Conservation (phyloP, 2,888 invertebrate genomes). For the Apodemia hepburni region DNA sequence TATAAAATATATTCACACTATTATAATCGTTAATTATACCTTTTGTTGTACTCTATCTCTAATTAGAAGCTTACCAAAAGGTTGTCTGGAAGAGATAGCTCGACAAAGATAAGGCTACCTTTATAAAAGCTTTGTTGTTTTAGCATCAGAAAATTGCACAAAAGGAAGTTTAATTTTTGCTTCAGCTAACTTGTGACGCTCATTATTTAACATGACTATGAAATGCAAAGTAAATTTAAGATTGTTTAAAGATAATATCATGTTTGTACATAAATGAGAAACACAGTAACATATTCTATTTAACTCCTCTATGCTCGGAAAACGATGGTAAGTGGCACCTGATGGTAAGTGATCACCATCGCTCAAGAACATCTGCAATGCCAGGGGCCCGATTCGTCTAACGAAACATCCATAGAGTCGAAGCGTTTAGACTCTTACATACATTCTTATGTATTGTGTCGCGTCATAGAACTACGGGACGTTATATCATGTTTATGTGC, state of each 20-base stretch:
- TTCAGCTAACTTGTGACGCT: not conserved
- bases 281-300: too few species aligned
- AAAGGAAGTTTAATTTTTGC: conserved; percentile 12
- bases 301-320: too few species aligned
- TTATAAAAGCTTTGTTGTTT: conserved; percentile 12
- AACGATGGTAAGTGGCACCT: too few species aligned
- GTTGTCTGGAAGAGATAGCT: conserved; percentile 4
- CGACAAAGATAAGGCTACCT: conserved; percentile 9
- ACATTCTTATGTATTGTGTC: too few species aligned
- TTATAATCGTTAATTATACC: conserved; percentile 7
- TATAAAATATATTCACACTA: not conserved
- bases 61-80: conserved; percentile 6
- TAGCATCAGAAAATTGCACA: conserved; percentile 10
- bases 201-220: not conserved
- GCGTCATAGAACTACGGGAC: too few species aligned
- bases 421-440: too few species aligned
- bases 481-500: too few species aligned
- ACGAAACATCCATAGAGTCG: too few species aligned
- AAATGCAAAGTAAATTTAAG: not conserved
- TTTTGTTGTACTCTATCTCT: conserved; percentile 8
- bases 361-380: too few species aligned
- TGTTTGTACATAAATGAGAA: not conserved
- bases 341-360: too few species aligned
- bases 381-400: too few species aligned
- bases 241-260: not conserved